phyloP scores from a whole-genome alignment of 1,140 invertebrate species.

The Drosophila santomea region DNA sequence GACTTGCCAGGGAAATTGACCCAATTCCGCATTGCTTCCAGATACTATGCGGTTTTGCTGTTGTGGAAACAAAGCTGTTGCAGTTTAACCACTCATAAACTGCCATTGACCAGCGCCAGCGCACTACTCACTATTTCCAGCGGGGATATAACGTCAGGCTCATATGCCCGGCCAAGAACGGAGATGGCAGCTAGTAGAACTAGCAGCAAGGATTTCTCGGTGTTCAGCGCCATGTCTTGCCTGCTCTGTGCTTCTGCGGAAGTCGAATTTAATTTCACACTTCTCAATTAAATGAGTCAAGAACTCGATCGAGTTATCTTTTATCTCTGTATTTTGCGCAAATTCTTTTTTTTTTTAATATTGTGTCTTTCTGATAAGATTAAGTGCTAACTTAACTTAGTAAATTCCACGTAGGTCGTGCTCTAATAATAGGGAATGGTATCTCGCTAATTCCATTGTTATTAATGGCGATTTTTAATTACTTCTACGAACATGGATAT shows the following conservation, averaged over 20 bases:
- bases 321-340: slow-evolving; percentile 52
- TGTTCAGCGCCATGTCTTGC: slow-evolving; percentile 10
- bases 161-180: background rate
- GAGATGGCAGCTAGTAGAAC: background rate
- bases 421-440: background rate
- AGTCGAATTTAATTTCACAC: slow-evolving; percentile 20
- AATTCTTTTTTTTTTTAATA: slow-evolving; percentile 61
- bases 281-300: slow-evolving; percentile 7
- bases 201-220: background rate
- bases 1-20: slow-evolving; percentile 81
- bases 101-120: no score
- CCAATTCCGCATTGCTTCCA: slow-evolving; percentile 40
- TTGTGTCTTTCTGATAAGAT: slow-evolving; percentile 30
- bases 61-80: slow-evolving; percentile 7
- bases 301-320: slow-evolving; percentile 15
- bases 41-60: slow-evolving; percentile 70
- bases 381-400: slow-evolving; percentile 15
- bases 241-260: slow-evolving; percentile 3
- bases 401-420: slow-evolving; percentile 20
- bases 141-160: background rate
- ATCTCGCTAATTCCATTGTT: slow-evolving; percentile 7
- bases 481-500: background rate
- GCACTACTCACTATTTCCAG: slow-evolving; percentile 24
- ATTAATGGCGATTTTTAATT: slow-evolving; percentile 2
- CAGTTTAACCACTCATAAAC: background rate